Conservation (phyloP, 2,797 vertebrate genomes). For the Tolypeutes matacus region DNA sequence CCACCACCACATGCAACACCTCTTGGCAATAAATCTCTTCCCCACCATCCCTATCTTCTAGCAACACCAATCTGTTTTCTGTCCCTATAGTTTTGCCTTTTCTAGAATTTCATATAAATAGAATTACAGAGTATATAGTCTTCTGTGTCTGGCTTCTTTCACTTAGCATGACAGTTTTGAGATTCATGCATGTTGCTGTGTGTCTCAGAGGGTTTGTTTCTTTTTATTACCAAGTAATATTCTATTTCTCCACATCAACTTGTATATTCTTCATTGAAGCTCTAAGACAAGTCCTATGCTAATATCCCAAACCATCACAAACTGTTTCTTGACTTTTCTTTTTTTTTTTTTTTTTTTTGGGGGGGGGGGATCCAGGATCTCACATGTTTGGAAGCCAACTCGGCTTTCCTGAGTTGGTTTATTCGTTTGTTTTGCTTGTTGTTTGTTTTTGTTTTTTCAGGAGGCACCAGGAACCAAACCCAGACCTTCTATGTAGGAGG, state of each 20-base stretch:
- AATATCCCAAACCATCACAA: background rate
- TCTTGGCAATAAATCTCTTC: background rate
- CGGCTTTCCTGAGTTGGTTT: too few species aligned
- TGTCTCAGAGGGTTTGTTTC: background rate
- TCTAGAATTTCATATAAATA: constrained; percentile 23
- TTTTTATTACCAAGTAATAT: background rate
- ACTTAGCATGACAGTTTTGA: background rate
- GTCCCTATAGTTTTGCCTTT: background rate
- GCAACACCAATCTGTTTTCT: background rate
- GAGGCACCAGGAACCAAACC: too few species aligned
- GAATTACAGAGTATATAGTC: background rate
- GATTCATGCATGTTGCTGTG: background rate
- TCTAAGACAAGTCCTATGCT: background rate
- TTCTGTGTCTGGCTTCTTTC: background rate
- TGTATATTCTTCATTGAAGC: background rate
- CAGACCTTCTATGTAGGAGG: too few species aligned
- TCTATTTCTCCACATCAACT: background rate
- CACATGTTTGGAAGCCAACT: too few species aligned
- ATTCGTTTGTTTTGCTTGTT: too few species aligned
- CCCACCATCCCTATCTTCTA: background rate
- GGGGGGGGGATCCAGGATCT: too few species aligned
- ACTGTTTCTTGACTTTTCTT: constrained; percentile 50
- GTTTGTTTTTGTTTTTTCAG: too few species aligned
- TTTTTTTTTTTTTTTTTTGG: constrained; percentile 32
- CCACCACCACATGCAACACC: background rate